These are phyloP conservation scores for Idaea dimidiata DNA, from an alignment of 2,888 invertebrate species.

Conservation along the genomic window DNA sequence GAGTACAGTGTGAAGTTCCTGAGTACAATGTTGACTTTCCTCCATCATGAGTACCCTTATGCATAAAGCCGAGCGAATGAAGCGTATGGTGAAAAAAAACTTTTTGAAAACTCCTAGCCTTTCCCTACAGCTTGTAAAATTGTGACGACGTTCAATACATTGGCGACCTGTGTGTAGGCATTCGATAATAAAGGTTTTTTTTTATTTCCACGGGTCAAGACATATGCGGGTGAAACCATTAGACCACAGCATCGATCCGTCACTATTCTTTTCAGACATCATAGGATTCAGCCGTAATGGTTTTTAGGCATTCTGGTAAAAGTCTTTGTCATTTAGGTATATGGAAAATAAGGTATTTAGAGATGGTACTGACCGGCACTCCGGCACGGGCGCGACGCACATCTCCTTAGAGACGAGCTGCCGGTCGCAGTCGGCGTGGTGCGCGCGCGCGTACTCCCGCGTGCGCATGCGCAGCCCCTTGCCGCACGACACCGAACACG, in stretches of 20 bases:
- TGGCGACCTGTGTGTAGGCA: too few relatives aligned
- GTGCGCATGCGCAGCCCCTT: constrained; percentile 91
- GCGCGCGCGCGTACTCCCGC: constrained; percentile 85
- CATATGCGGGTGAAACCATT: not conserved
- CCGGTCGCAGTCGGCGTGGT: constrained; percentile 86
- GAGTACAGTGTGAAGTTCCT: not conserved
- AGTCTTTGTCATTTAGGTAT: not conserved
- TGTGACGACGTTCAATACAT: too few relatives aligned
- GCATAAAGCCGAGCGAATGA: too few relatives aligned
- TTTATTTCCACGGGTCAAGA: not conserved
- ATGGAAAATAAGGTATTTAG: not conserved
- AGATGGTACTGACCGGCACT: constrained; percentile 84
- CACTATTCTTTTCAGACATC: too few relatives aligned
- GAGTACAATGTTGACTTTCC: too few relatives aligned
- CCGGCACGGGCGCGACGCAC: constrained; percentile 89
- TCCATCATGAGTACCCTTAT: too few relatives aligned
- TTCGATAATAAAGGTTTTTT: too few relatives aligned
- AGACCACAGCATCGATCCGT: not conserved
- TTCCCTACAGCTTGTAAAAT: too few relatives aligned
- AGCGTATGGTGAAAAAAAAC: too few relatives aligned
- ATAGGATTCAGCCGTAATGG: too few relatives aligned
- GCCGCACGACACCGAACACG: constrained; percentile 82
- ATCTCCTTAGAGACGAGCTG: constrained; percentile 94
- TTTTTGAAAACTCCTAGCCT: too few relatives aligned
- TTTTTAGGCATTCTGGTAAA: too few relatives aligned